Evolutionary conservation across 2,888 invertebrate species (phyloP), one percentile per base, ranked within the genome.

Genomic region (Agriopis marginaria): DNA sequence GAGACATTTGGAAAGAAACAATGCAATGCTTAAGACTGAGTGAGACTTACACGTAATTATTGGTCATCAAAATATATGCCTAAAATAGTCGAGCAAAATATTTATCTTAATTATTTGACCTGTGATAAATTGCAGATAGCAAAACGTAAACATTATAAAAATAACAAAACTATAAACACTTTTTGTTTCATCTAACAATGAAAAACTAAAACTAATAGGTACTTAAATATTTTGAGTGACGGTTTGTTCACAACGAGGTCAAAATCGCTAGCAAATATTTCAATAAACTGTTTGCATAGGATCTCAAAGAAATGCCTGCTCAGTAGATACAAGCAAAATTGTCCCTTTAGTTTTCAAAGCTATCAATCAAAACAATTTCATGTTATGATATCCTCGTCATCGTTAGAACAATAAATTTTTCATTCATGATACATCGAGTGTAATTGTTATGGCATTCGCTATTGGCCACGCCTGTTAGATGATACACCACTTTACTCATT

Each of bases 391-490:
- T 7, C n/a, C 39, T 32, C 10, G 11, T 14, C 47, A 0, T 47
- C 4, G 59, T 32, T n/a, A 0, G 32, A 66, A 61, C 60, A 58
- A 58, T 58, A 58, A 58, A 66, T 55, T 55, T 12, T 55, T 66
- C 54, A 55, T 61, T 49, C 42, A 66, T 66, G 66, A 65, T 51
- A 58, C 65, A 65, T 65, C 44, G 50, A 51, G 45, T 47, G 40
- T 58, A 63, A 65, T 65, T 50, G 65, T 65, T 65, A 59, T 65
- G 58, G 40, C 65, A 59, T 65, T 44, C 58, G 23, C 23, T 58
- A 63, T 56, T 64, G 42, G 44, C 58, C 58, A 59, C 65, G 42
- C 58, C 65, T 65, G 58, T 51, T 39, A 23, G n/a, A 65, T 39
- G 39, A 53, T 66, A 60, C 17, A 23, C 58, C 59, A 59, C 50